A percentile compares a stretch with the other conserved stretches of the same genome.
Conservation (phyloP, 2,888 invertebrate species). For the Trachelus tabidus region DNA sequence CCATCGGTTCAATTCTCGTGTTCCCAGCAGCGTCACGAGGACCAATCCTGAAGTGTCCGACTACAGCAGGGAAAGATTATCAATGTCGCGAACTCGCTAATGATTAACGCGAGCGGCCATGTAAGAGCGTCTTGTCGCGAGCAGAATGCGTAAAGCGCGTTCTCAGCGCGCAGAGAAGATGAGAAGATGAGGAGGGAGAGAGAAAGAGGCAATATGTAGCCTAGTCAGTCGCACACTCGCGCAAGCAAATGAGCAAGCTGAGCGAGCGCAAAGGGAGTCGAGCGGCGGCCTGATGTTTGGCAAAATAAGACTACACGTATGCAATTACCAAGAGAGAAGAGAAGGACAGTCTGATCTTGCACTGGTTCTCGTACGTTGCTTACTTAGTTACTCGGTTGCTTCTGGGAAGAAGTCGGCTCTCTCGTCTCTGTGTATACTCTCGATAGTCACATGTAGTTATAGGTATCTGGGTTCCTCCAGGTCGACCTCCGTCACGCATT, state of each 20-base stretch:
- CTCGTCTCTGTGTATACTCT: not conserved
- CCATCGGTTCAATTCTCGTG: not conserved
- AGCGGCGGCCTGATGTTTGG: conserved; percentile 4
- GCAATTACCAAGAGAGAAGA: conserved; percentile 27
- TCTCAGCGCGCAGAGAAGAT: not conserved
- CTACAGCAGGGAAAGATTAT: not conserved
- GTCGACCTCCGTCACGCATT: not conserved
- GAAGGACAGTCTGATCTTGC: conserved; percentile 7
- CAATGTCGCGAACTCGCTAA: not conserved
- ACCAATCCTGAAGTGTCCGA: not conserved
- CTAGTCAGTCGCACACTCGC: not conserved
- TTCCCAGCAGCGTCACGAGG: not conserved
- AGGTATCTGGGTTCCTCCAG: not conserved
- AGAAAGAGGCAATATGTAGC: not conserved
- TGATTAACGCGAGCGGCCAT: not conserved
- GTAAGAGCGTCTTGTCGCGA: not conserved
- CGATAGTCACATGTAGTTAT: not conserved
- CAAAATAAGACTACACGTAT: conserved; percentile 35
- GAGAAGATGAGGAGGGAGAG: not conserved
- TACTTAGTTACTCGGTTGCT: not conserved
- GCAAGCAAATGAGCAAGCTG: not conserved
- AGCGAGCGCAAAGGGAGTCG: not conserved
- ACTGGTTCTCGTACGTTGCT: conserved; percentile 2
- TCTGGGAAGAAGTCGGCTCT: not conserved
- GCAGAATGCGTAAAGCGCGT: not conserved